Conservation (phyloP, 1,140 invertebrate genomes). For the Musca vetustissima region DNA sequence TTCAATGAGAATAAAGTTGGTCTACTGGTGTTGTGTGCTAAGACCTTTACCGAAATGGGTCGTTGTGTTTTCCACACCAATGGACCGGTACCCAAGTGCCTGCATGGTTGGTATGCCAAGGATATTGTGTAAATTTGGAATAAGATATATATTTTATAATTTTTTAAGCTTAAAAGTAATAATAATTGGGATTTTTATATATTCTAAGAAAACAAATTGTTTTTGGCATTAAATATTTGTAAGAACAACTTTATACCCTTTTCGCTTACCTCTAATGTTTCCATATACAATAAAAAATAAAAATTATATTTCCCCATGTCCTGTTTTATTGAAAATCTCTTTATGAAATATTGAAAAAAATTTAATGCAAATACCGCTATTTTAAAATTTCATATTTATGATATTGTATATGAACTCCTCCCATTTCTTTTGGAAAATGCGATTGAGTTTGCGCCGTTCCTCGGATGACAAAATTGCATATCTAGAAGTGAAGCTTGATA, state of each 20-base stretch:
- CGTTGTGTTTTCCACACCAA: slow-evolving; percentile 69
- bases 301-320: not conserved
- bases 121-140: slow-evolving; percentile 30
- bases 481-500: not conserved
- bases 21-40: slow-evolving; percentile 70
- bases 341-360: slow-evolving; percentile 9
- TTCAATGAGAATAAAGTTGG: slow-evolving; percentile 63
- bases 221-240: too few relatives aligned
- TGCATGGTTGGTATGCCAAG: slow-evolving; percentile 77
- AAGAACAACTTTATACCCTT: too few relatives aligned
- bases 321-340: slow-evolving; percentile 3
- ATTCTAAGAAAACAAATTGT: too few relatives aligned
- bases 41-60: slow-evolving; percentile 67
- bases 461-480: slow-evolving; percentile 38
- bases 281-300: not conserved
- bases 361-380: not conserved
- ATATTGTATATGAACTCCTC: slow-evolving; percentile 51
- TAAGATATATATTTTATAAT: too few relatives aligned
- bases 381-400: slow-evolving; percentile 47
- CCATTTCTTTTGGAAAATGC: slow-evolving; percentile 50
- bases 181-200: too few relatives aligned
- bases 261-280: too few relatives aligned
- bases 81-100: slow-evolving; percentile 74
- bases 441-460: slow-evolving; percentile 48
- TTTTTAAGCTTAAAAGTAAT: too few relatives aligned